Base-by-base conservation (phyloP, 2,113 vertebrate genomes). In the Emydura subglobosa region DNA sequence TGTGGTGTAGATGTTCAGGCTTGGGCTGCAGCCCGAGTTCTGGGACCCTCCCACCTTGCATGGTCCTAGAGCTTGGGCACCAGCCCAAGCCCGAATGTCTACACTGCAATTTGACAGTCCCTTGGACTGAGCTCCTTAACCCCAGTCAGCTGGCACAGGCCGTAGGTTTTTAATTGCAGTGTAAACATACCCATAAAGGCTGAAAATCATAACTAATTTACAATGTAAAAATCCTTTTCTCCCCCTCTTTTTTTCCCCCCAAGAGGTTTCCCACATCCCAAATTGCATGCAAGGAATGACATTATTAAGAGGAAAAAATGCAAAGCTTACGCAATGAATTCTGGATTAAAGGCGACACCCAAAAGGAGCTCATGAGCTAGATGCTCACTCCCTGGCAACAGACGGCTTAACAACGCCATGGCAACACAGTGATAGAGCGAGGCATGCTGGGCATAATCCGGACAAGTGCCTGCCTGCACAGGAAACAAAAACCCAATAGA, bases 321-420 rank as follows among this genome's bases (percentile, higher is more conserved):
- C 24, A 82, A 95, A 90, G 98, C 99, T 99, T 97, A 99, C 99
- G 98, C 99, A 97, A 99, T 98, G 88, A 99, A 99, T 79, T 99
- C 98, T 54, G 98, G 98, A 97, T 98, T 99, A 97, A 99, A 99
- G 91, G 98, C 97, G 94, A 99, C 96, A 92, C 95, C 97, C 92
- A 99, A 98, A 19, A 99, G 96, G 59, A 99, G 98, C 55, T 99
- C 97, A 0, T 99, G 98, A 68, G 97, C 99, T 87, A 99, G 94
- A 97, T 99, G 97, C 96, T 99, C 99, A 27, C 99, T 99, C 92
- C 99, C 99, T 8, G 99, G 99, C 88, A 99, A 97, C 92, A 99
- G 97, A 96, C 98, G 98, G 61, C 98, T 98, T 82, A 99, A 96
- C 88, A 99, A 96, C 21, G 97, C 97, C 96, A 99, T 97, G 78